phyloP scores from a whole-genome alignment of 2,888 invertebrate genomes.

The Conus canariensis region DNA sequence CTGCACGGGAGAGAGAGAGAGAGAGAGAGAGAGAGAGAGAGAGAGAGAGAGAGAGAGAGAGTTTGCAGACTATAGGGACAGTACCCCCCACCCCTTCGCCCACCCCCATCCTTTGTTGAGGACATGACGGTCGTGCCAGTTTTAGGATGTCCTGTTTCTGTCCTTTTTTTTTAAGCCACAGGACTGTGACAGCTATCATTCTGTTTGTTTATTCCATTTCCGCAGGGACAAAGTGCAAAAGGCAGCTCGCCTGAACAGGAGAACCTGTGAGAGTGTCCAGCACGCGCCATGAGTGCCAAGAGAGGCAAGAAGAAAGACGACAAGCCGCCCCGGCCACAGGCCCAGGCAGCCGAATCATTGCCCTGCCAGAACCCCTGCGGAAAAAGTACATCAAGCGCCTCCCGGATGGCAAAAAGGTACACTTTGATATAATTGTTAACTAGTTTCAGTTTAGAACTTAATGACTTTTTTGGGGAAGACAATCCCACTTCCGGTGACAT shows the following conservation, averaged over 20 bases:
- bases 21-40: conserved; percentile 25
- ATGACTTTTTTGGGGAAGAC: too few relatives aligned
- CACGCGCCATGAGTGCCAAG: conserved; percentile 53
- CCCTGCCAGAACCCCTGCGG: conserved; percentile 73
- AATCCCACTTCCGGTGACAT: too few relatives aligned
- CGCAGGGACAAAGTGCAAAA: background rate
- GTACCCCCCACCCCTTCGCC: too few relatives aligned
- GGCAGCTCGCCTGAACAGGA: background rate
- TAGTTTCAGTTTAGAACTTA: too few relatives aligned
- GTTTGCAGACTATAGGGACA: background rate
- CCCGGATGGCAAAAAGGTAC: conserved; percentile 61
- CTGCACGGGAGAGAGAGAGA: background rate
- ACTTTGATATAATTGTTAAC: too few relatives aligned
- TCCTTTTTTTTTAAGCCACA: too few relatives aligned
- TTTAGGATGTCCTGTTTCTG: too few relatives aligned
- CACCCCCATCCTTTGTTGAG: too few relatives aligned
- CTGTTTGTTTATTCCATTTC: background rate
- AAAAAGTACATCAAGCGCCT: conserved; percentile 69
- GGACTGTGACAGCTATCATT: too few relatives aligned
- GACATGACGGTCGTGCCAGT: too few relatives aligned
- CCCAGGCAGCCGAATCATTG: conserved; percentile 76
- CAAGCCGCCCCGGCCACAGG: conserved; percentile 78
- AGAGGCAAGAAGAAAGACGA: conserved; percentile 75
- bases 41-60: conserved; percentile 24
- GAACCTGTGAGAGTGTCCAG: background rate